These are phyloP conservation scores for Neoseiulus cucumeris DNA, from an alignment of 1,140 invertebrate species.

Conservation along the genomic window DNA sequence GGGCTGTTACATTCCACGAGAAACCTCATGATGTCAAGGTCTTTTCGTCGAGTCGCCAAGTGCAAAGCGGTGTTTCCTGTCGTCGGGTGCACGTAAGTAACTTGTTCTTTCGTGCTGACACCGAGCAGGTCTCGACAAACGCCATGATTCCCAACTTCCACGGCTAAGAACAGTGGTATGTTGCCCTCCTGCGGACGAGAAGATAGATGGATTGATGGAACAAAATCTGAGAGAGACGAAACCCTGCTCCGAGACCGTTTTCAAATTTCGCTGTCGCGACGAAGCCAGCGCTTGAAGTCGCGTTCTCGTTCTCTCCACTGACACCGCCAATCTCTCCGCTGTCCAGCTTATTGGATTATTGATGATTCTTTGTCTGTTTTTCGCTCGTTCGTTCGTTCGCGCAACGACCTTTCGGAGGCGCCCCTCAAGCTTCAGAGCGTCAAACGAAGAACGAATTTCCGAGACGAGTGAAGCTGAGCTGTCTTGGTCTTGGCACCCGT, in stretches of 20 bases:
- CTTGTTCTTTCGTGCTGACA: slow-evolving; percentile 46
- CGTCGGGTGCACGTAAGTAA: slow-evolving; percentile 13
- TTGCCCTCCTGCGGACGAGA: slow-evolving; percentile 52
- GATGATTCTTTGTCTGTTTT: not conserved
- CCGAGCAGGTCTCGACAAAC: slow-evolving; percentile 73
- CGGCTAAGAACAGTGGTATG: slow-evolving; percentile 72
- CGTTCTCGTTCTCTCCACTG: too few relatives aligned
- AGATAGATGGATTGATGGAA: too few relatives aligned
- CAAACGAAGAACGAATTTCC: too few relatives aligned
- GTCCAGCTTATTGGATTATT: not conserved
- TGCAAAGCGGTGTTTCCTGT: slow-evolving; percentile 64
- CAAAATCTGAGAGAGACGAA: not conserved
- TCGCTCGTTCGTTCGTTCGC: not conserved
- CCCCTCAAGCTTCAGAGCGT: too few relatives aligned
- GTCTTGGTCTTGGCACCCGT: too few relatives aligned
- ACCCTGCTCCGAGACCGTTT: not conserved
- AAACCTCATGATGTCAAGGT: slow-evolving; percentile 74
- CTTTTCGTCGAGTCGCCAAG: slow-evolving; percentile 60
- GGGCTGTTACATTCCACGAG: slow-evolving; percentile 74
- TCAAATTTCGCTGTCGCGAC: not conserved
- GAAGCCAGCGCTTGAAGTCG: not conserved
- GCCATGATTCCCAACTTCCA: slow-evolving; percentile 75
- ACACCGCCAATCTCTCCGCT: too few relatives aligned
- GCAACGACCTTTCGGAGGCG: not conserved
- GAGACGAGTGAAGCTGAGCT: too few relatives aligned